Evolutionary conservation across 2,888 invertebrate species (phyloP).

Genomic region (Mechanitis mazaeus): DNA sequence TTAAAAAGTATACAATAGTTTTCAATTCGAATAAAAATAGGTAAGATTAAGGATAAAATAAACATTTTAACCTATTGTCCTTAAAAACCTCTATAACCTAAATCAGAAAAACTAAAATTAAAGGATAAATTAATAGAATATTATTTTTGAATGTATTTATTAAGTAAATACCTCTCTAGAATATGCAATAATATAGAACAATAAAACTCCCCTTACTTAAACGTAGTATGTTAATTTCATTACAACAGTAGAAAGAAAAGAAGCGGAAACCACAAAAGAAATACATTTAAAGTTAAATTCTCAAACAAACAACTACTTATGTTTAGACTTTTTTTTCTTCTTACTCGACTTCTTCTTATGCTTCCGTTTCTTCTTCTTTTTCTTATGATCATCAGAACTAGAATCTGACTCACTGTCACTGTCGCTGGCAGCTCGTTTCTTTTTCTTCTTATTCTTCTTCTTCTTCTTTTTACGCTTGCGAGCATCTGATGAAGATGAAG

Average conservation of each 20-base stretch:
- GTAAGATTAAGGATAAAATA: no score
- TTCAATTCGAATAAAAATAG: no score
- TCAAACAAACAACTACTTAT: conserved; percentile 48
- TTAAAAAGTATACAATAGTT: no score
- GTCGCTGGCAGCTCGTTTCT: conserved; percentile 77
- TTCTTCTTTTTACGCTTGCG: conserved; percentile 80
- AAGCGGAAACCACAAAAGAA: conserved; percentile 30
- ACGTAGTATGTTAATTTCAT: conserved; percentile 26
- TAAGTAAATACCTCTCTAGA: conserved; percentile 28
- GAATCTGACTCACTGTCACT: conserved; percentile 81
- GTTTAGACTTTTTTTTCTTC: conserved; percentile 83
- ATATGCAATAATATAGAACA: conserved; percentile 30
- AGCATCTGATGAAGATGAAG: conserved; percentile 69
- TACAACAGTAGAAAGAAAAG: conserved; percentile 27
- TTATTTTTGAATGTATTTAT: conserved; percentile 21
- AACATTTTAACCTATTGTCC: no score
- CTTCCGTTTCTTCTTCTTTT: conserved; percentile 82
- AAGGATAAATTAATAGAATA: conserved; percentile 11
- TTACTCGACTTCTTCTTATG: conserved; percentile 82
- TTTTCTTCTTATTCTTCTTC: conserved; percentile 78
- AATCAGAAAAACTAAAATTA: conserved; percentile 5
- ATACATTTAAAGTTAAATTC: conserved; percentile 19
- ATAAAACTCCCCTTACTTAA: conserved; percentile 30
- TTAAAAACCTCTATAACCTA: no score
- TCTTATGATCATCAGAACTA: conserved; percentile 80